A percentile compares a stretch with the other conserved stretches of the same genome.
Evolutionary conservation across 2,797 vertebrate species (phyloP).

Genomic region (Ctenopoma multispine): DNA sequence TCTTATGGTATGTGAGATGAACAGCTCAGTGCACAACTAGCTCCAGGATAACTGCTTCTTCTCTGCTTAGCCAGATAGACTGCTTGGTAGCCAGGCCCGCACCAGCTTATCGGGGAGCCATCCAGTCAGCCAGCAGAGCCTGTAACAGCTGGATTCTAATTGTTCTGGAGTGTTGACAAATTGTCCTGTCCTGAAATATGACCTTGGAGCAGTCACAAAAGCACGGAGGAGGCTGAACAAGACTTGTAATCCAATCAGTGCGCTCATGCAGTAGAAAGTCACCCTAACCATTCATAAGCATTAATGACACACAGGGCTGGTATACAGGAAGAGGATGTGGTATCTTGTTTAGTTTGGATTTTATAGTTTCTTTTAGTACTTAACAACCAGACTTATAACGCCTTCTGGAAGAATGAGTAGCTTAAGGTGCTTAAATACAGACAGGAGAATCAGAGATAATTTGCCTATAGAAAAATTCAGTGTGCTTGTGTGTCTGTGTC

Average conservation of each 20-base stretch:
- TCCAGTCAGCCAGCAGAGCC: slow-evolving; percentile 39
- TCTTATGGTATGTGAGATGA: slow-evolving; percentile 66
- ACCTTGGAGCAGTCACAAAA: slow-evolving; percentile 48
- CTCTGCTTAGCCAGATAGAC: slow-evolving; percentile 35
- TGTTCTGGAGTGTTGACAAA: slow-evolving; percentile 65
- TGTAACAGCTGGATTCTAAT: slow-evolving; percentile 63
- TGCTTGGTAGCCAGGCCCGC: slow-evolving; percentile 11
- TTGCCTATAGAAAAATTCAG: slow-evolving; percentile 51
- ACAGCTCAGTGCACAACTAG: slow-evolving; percentile 37
- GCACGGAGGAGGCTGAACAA: slow-evolving; percentile 34
- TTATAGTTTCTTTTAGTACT: slow-evolving; percentile 58
- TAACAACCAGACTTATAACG: slow-evolving; percentile 44
- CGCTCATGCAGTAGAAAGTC: slow-evolving; percentile 41
- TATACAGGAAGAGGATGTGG: slow-evolving; percentile 58
- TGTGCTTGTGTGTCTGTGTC: slow-evolving; percentile 52
- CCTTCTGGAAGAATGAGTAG: slow-evolving; percentile 41
- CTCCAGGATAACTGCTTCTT: slow-evolving; percentile 50
- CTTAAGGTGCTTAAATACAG: slow-evolving; percentile 58
- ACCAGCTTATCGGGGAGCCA: slow-evolving; percentile 36
- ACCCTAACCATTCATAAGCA: slow-evolving; percentile 55
- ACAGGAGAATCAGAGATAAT: slow-evolving; percentile 30
- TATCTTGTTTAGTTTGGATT: slow-evolving; percentile 52
- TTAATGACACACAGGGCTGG: slow-evolving; percentile 37
- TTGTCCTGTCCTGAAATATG: slow-evolving; percentile 50
- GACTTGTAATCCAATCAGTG: slow-evolving; percentile 55